These are phyloP conservation scores for Uria aalge DNA, from an alignment of 2,113 vertebrate species.

Conservation along the genomic window DNA sequence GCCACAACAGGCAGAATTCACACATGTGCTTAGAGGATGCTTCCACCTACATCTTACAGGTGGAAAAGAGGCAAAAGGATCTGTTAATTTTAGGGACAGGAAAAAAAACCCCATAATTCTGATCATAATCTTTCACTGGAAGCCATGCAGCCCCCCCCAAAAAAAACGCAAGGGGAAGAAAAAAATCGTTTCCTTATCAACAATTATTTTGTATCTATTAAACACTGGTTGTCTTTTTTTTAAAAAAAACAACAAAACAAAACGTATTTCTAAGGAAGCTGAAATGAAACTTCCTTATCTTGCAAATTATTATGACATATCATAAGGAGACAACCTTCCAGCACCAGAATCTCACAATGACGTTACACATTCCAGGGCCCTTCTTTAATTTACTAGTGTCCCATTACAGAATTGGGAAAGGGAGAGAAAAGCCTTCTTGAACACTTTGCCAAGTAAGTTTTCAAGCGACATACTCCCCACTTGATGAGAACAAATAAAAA, in stretches of 20 bases:
- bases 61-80: not conserved
- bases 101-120: not conserved
- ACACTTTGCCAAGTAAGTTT: not conserved
- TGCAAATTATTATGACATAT: not conserved
- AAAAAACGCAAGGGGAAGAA: not conserved
- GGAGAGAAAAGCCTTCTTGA: not conserved
- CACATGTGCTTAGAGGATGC: not conserved
- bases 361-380: not conserved
- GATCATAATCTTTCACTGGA: not conserved
- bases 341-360: not conserved
- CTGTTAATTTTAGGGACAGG: not conserved
- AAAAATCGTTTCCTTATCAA: not conserved
- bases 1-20: not conserved
- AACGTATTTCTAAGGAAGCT: conserved; percentile 26
- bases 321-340: not conserved
- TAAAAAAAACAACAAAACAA: not conserved
- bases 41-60: not conserved
- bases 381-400: not conserved
- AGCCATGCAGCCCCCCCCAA: not conserved
- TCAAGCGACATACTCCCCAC: not conserved
- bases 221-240: not conserved
- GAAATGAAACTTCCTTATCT: conserved; percentile 20
- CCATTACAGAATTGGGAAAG: not conserved
- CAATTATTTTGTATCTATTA: not conserved
- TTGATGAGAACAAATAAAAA: not conserved